Evolutionary conservation across 2,113 vertebrate genomes (phyloP).

Genomic region (Thamnaconus septentrionalis): DNA sequence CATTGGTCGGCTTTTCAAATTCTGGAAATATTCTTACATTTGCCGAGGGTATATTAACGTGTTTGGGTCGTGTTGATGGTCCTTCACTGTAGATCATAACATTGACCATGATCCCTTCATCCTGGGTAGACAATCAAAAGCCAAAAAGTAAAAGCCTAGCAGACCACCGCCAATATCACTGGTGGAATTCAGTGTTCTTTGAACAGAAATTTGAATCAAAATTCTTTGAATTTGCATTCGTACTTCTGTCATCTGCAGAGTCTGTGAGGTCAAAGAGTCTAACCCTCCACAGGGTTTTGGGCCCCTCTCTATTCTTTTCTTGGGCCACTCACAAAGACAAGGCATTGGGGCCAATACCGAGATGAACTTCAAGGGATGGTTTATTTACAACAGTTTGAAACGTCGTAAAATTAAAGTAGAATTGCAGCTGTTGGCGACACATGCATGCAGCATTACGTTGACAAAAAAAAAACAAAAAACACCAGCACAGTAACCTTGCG

Average conservation of each 20-base stretch:
- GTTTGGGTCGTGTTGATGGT: slow-evolving; percentile 29
- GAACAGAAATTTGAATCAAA: slow-evolving; percentile 54
- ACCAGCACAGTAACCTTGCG: too few species aligned
- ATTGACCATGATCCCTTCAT: slow-evolving; percentile 19
- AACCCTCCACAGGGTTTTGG: slow-evolving; percentile 51
- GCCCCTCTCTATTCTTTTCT: slow-evolving; percentile 48
- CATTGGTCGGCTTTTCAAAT: slow-evolving; percentile 25
- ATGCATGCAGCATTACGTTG: background rate
- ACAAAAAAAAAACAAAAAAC: too few species aligned
- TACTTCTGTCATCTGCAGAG: slow-evolving; percentile 68
- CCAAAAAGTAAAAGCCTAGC: slow-evolving; percentile 9
- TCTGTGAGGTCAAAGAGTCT: slow-evolving; percentile 53
- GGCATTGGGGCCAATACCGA: slow-evolving; percentile 13
- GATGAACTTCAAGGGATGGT: slow-evolving; percentile 31
- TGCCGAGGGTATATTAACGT: slow-evolving; percentile 2
- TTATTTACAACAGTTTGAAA: too few species aligned
- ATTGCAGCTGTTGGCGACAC: background rate
- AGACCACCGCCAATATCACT: slow-evolving; percentile 57
- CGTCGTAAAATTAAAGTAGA: slow-evolving; percentile 3
- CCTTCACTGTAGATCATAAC: slow-evolving; percentile 13
- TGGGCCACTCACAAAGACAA: slow-evolving; percentile 27
- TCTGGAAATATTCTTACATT: slow-evolving; percentile 21
- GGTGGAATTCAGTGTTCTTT: slow-evolving; percentile 37
- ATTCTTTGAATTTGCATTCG: slow-evolving; percentile 32
- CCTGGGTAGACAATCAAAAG: slow-evolving; percentile 17